phyloP scores from a whole-genome alignment of 2,888 invertebrate genomes.

The Cyaniris semiargus region DNA sequence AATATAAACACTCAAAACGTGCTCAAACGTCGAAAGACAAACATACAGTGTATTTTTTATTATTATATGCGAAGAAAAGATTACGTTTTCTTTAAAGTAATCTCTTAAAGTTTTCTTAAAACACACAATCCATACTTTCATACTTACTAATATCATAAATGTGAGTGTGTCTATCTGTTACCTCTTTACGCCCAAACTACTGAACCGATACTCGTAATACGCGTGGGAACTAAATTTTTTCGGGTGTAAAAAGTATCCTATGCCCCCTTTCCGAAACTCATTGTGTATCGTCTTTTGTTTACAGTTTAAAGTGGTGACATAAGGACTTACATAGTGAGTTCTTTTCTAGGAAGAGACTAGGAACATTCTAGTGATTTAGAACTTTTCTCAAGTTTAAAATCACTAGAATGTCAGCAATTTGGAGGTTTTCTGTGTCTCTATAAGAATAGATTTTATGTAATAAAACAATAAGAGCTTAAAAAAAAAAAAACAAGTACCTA shows the following conservation, averaged over 20 bases:
- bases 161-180: too few species aligned
- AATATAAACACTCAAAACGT: not conserved
- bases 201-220: too few species aligned
- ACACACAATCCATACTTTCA: too few species aligned
- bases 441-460: not conserved
- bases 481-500: constrained; percentile 27
- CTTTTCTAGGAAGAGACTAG: not conserved
- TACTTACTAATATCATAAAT: too few species aligned
- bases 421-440: not conserved
- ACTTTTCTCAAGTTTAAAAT: too few species aligned
- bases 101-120: not conserved
- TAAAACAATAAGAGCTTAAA: not conserved
- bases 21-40: not conserved
- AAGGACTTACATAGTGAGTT: not conserved
- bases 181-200: too few species aligned
- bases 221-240: not conserved
- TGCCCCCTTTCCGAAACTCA: not conserved
- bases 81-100: not conserved
- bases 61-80: not conserved
- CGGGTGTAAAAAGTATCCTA: not conserved
- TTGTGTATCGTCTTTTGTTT: not conserved
- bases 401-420: too few species aligned
- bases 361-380: too few species aligned
- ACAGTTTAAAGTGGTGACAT: not conserved
- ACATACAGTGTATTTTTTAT: not conserved